Evolutionary conservation across 2,888 invertebrate species (phyloP), one percentile per base, ranked within the genome.

Genomic region (Eudemis profundana): DNA sequence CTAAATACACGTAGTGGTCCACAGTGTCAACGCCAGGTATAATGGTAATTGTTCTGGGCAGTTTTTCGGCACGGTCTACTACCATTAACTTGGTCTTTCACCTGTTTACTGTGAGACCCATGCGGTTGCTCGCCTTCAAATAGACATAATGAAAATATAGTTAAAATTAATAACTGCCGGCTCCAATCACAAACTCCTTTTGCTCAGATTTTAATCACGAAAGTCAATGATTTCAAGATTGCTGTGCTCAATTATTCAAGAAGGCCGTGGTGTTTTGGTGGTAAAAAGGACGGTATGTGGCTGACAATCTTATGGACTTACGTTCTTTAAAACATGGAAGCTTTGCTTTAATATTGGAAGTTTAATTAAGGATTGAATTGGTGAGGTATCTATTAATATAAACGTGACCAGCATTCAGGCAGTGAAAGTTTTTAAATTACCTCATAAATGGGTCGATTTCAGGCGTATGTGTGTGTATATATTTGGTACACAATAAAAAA

Each of bases 341-440:
- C 0, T 36, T 21, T 8, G 7, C 27, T 23, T 23, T 23, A 38
- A 38, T 49, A 60, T 29, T 49, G 23, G 33, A 38, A 40, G 19
- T 60, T 50, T 29, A 60, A 50, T 60, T 38, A 19, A 40, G 15
- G 27, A 5, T 38, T 21, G 36, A 53, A 38, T 53, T 21, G 33
- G 23, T 23, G 3, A 7, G 33, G 33, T 10, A 33, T 33, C 2
- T 10, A n/a, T n/a, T n/a, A n/a, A n/a, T n/a, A 33, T 33, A 8
- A 10, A 5, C 8, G 8, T 10, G 33, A 8, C 33, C 33, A 3
- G 10, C 5, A 33, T 33, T 33, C 33, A 33, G 33, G 29, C 49
- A 50, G 15, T 21, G 4, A 50, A 17, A n/a, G n/a, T n/a, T n/a
- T n/a, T n/a, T n/a, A n/a, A n/a, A n/a, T n/a, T n/a, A n/a, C n/a